A percentile compares a stretch with the other conserved stretches of the same genome.
These are phyloP conservation scores for Microctonus brassicae DNA, from an alignment of 2,888 invertebrate species.

Conservation along the genomic window DNA sequence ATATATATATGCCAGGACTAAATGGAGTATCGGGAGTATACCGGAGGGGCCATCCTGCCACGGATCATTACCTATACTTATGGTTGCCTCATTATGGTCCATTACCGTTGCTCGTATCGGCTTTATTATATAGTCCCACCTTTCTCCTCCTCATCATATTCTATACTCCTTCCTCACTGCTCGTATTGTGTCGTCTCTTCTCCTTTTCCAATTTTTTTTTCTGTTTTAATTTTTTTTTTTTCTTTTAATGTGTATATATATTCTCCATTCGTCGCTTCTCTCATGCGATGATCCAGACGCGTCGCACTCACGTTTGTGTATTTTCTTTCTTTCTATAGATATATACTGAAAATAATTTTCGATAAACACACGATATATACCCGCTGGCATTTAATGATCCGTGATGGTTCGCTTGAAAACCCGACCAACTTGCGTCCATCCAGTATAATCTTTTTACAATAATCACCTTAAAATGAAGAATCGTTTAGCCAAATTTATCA, in stretches of 20 bases:
- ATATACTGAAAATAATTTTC: conserved; percentile 57
- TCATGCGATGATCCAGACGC: background rate
- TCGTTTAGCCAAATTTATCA: conserved; percentile 67
- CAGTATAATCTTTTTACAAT: background rate
- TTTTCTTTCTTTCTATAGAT: background rate
- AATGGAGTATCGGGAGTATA: conserved; percentile 49
- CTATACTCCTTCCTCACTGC: background rate
- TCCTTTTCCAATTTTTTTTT: background rate
- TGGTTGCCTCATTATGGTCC: conserved; percentile 66
- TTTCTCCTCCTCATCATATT: conserved; percentile 24
- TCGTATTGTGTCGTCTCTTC: background rate
- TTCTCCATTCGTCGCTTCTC: conserved; percentile 3
- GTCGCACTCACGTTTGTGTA: background rate
- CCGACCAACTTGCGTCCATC: conserved; percentile 23
- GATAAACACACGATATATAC: conserved; percentile 53
- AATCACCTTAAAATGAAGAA: conserved; percentile 56
- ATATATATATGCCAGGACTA: conserved; percentile 40
- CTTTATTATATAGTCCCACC: conserved; percentile 62
- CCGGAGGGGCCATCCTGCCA: conserved; percentile 55
- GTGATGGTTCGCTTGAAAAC: conserved; percentile 20
- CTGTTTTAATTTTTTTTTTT: no score
- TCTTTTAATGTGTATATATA: background rate
- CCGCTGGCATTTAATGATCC: conserved; percentile 43
- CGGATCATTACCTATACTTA: conserved; percentile 65
- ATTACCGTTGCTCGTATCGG: conserved; percentile 66